Evolutionary conservation across 2,888 invertebrate species (phyloP).

Genomic region (Cylindroiulus punctatus): DNA sequence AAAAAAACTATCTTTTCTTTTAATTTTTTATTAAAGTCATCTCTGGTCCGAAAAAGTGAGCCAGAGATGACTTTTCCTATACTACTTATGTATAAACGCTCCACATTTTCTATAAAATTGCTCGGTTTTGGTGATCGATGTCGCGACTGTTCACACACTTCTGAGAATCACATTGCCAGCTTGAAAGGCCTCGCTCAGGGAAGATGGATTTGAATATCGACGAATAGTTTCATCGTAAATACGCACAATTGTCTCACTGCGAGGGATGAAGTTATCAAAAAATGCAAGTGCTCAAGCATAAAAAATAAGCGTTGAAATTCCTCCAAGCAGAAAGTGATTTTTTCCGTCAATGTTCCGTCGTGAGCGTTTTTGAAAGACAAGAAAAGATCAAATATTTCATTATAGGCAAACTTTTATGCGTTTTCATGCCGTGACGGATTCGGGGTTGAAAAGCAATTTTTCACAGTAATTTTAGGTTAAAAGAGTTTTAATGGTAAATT

Average conservation of each 20-base stretch:
- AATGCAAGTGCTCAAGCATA: conserved; percentile 29
- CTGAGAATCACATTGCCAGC: background rate
- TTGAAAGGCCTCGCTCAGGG: background rate
- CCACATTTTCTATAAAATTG: background rate
- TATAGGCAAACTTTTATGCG: background rate
- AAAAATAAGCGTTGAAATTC: conserved; percentile 14
- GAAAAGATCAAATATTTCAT: background rate
- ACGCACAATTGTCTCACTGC: conserved; percentile 12
- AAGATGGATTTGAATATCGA: conserved; percentile 34
- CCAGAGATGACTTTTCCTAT: no score
- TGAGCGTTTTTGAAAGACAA: conserved; percentile 6
- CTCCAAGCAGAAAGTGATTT: background rate
- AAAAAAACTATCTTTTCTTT: no score
- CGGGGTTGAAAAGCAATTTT: conserved; percentile 3
- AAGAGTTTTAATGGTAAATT: conserved; percentile 16
- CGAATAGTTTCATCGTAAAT: conserved; percentile 36
- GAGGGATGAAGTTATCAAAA: conserved; percentile 25
- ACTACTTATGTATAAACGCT: no score
- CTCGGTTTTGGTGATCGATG: conserved; percentile 4
- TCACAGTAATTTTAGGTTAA: background rate
- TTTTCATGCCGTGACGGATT: background rate
- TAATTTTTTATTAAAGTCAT: no score
- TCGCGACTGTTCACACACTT: background rate
- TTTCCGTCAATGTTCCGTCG: conserved; percentile 8
- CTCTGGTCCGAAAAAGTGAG: no score